Conservation (phyloP, 2,797 vertebrate genomes). For the Urocyon cinereoargenteus region DNA sequence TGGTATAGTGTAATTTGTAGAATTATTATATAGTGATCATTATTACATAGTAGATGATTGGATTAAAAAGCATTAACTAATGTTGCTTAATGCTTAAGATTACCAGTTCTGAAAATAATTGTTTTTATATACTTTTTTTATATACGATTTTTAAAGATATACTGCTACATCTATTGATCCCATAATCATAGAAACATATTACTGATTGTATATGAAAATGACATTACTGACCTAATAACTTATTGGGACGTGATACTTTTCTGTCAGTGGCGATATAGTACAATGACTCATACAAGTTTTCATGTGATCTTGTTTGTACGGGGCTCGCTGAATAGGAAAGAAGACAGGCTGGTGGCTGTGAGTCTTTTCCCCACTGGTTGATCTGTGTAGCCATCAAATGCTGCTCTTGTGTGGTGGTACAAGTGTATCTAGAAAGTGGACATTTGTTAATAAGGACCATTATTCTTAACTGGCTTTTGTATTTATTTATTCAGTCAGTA, state of each 20-base stretch:
- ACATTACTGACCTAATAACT: neutral
- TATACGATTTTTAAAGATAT: neutral
- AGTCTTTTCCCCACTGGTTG: neutral
- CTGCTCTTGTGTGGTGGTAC: neutral
- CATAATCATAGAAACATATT: conserved; percentile 25
- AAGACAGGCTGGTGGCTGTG: neutral
- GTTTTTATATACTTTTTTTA: neutral
- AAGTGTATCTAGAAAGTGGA: neutral
- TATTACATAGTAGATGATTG: neutral
- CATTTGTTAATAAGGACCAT: neutral
- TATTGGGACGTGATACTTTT: neutral
- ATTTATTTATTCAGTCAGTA: neutral
- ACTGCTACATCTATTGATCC: neutral
- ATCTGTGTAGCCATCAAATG: neutral
- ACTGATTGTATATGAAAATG: neutral
- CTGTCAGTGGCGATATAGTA: neutral
- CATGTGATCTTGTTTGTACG: neutral
- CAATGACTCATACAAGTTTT: neutral
- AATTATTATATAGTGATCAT: conserved; percentile 4
- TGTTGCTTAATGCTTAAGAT: conserved; percentile 8
- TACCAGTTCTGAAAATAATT: conserved; percentile 27
- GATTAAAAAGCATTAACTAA: neutral
- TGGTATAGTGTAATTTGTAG: neutral
- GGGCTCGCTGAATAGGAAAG: neutral
- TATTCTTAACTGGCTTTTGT: neutral